phyloP scores from a whole-genome alignment of 2,888 invertebrate species.

The Orthosia gracilis region DNA sequence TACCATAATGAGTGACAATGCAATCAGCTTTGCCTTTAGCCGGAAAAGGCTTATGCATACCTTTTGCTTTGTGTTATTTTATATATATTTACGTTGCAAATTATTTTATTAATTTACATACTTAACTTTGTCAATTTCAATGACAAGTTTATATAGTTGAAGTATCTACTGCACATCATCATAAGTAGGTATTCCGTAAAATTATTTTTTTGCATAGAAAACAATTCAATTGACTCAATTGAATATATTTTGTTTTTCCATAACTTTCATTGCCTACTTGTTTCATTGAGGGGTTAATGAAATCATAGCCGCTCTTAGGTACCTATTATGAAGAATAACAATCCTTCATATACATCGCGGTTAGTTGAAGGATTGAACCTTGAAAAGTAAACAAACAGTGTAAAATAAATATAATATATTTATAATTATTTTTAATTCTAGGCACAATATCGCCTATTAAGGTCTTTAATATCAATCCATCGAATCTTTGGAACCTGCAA shows the following conservation, averaged over 20 bases:
- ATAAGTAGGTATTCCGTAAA: not conserved
- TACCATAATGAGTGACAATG: no score
- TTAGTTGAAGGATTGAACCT: not conserved
- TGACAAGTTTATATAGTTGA: not conserved
- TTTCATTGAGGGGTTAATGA: constrained; percentile 10
- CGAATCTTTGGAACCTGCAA: constrained; percentile 37
- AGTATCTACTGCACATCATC: not conserved
- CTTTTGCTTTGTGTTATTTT: no score
- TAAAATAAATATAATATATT: not conserved
- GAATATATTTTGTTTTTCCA: not conserved
- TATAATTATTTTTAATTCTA: not conserved
- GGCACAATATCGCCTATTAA: not conserved
- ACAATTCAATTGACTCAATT: not conserved
- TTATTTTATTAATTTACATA: not conserved
- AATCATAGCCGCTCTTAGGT: not conserved
- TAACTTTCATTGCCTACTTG: not conserved
- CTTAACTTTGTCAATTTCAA: not conserved
- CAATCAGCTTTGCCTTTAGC: no score
- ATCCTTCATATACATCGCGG: constrained; percentile 2
- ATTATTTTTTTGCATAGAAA: not conserved
- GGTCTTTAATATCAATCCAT: constrained; percentile 27
- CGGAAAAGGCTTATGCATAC: no score
- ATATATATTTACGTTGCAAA: no score
- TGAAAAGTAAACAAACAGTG: not conserved
- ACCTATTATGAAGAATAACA: not conserved